Percentiles rank a stretch among this genome's conserved stretches.
phyloP scores from a whole-genome alignment of 2,888 invertebrate species.

The Epistrophella euchroma region DNA sequence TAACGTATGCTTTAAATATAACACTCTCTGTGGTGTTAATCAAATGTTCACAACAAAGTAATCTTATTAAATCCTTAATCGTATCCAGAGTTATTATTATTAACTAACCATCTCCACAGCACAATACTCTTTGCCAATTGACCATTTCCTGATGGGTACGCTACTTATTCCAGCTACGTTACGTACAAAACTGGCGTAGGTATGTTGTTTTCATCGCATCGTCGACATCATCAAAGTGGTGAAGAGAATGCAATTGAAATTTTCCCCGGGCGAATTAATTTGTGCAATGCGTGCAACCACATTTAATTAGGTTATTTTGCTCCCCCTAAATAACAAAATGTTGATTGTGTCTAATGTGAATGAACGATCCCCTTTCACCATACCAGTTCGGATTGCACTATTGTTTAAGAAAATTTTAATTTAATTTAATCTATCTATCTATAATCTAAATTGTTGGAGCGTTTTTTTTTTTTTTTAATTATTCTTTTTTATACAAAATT shows the following conservation, averaged over 20 bases:
- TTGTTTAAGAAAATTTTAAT: constrained; percentile 57
- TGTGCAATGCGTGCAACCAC: constrained; percentile 66
- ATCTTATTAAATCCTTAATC: constrained; percentile 19
- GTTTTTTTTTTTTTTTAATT: too few species aligned
- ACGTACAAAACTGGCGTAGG: constrained; percentile 1
- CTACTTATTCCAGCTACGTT: constrained; percentile 29
- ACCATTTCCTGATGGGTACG: constrained; percentile 51
- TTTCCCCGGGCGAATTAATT: constrained; percentile 61
- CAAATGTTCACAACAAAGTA: background rate
- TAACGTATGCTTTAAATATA: background rate
- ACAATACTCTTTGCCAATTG: constrained; percentile 46
- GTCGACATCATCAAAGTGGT: constrained; percentile 28
- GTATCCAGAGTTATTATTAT: constrained; percentile 20
- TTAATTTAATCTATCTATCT: constrained; percentile 36
- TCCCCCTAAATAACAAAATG: constrained; percentile 5
- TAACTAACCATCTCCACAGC: constrained; percentile 21
- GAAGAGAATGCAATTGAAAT: constrained; percentile 64
- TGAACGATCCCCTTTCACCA: constrained; percentile 16
- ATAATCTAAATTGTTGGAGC: too few species aligned
- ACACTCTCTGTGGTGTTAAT: background rate
- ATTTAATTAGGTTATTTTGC: constrained; percentile 49
- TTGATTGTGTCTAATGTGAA: constrained; percentile 37
- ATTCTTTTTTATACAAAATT: too few species aligned
- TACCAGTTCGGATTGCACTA: constrained; percentile 59
- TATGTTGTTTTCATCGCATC: background rate